A percentile compares a stretch with the other conserved stretches of the same genome.
These are phyloP conservation scores for Bellardia bayeri DNA, from an alignment of 2,888 invertebrate species.

Conservation along the genomic window DNA sequence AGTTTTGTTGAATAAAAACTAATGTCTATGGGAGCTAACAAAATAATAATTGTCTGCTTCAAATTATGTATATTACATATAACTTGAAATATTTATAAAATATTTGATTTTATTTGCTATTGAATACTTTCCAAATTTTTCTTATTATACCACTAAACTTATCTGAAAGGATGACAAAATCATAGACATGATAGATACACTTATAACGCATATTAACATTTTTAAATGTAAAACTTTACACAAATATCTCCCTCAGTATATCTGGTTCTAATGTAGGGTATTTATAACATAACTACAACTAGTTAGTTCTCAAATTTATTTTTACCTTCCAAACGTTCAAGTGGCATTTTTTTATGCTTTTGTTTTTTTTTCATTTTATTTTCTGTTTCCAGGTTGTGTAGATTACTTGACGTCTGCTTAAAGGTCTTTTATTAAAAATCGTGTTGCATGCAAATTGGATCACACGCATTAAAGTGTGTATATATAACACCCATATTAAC, in stretches of 20 bases:
- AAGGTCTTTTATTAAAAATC: constrained; percentile 82
- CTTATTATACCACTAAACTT: no score
- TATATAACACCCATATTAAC: constrained; percentile 27
- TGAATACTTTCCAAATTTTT: no score
- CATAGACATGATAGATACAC: no score
- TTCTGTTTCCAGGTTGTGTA: constrained; percentile 45
- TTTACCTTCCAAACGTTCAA: constrained; percentile 36
- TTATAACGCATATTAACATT: no score
- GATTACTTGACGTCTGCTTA: constrained; percentile 78
- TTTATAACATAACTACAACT: neutral
- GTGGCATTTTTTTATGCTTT: constrained; percentile 17
- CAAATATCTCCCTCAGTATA: neutral
- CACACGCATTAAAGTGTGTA: constrained; percentile 69
- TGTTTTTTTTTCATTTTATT: constrained; percentile 5
- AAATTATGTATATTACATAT: no score
- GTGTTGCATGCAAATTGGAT: constrained; percentile 82
- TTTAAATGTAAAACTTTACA: no score
- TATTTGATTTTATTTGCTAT: no score
- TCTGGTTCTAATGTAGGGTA: neutral
- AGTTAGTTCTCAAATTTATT: neutral
- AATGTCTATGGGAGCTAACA: neutral
- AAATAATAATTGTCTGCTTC: neutral
- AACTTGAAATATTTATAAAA: no score
- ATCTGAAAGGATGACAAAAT: no score
- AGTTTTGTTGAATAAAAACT: neutral